Evolutionary conservation across 2,888 invertebrate species (phyloP).

Genomic region (Sisyra nigra): DNA sequence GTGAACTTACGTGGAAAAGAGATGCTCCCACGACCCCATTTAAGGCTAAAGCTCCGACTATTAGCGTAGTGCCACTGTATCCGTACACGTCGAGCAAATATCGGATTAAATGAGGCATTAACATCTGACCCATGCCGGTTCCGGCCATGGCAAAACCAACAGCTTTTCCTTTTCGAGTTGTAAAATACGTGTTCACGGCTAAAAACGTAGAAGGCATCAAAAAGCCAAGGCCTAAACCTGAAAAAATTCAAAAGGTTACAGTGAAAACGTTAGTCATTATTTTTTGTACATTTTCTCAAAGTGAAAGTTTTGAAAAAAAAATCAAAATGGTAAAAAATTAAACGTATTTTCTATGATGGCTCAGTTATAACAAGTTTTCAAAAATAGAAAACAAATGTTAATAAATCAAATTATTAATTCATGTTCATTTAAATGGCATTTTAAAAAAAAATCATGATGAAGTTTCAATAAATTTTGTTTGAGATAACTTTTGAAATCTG

Average conservation of each 20-base stretch:
- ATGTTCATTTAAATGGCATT: too few species aligned
- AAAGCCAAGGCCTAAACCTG: conserved; percentile 52
- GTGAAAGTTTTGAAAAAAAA: not conserved
- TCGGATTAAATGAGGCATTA: conserved; percentile 55
- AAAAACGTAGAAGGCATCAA: conserved; percentile 56
- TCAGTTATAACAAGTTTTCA: too few species aligned
- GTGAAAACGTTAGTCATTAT: too few species aligned
- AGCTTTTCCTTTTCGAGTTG: conserved; percentile 47
- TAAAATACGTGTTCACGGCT: conserved; percentile 55
- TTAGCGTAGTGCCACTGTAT: conserved; percentile 43
- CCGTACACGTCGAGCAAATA: conserved; percentile 46
- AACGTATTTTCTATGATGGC: not conserved
- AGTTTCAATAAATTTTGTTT: too few species aligned
- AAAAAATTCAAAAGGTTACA: conserved; percentile 1
- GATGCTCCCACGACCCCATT: conserved; percentile 34
- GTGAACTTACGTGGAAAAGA: conserved; percentile 34
- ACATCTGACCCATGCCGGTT: conserved; percentile 56
- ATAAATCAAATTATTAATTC: too few species aligned
- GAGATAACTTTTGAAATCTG: too few species aligned
- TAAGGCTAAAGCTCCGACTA: conserved; percentile 44
- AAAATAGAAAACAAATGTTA: too few species aligned
- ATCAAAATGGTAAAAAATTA: not conserved
- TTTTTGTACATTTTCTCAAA: too few species aligned
- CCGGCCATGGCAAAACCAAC: conserved; percentile 61
- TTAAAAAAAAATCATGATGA: too few species aligned